phyloP scores from a whole-genome alignment of 2,888 invertebrate species.

The Leptogaster cylindrica region DNA sequence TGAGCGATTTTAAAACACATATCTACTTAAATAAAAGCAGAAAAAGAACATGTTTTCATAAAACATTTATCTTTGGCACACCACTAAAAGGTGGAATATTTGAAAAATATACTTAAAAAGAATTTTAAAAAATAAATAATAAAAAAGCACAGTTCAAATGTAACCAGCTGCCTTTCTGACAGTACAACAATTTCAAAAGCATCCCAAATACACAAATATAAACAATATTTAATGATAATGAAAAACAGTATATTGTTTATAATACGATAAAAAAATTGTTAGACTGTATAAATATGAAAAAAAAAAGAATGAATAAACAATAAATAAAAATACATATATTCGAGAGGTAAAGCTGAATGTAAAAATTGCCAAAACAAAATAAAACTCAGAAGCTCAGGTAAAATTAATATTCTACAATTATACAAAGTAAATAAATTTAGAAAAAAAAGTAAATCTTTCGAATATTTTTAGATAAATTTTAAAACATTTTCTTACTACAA shows the following conservation, averaged over 20 bases:
- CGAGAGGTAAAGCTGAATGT: slow-evolving; percentile 2
- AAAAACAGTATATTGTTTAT: slow-evolving; percentile 31
- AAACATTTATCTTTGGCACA: slow-evolving; percentile 6
- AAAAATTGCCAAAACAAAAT: slow-evolving; percentile 14
- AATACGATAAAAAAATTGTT: slow-evolving; percentile 27
- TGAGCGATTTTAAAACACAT: slow-evolving; percentile 29
- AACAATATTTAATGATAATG: slow-evolving; percentile 31
- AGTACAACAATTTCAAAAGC: slow-evolving; percentile 35
- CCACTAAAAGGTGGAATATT: background rate
- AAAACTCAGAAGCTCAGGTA: slow-evolving; percentile 34
- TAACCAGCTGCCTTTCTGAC: slow-evolving; percentile 37
- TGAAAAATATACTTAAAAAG: slow-evolving; percentile 6
- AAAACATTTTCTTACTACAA: slow-evolving; percentile 30
- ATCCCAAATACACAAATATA: too few relatives aligned
- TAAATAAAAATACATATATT: slow-evolving; percentile 8
- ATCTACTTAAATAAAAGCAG: too few relatives aligned
- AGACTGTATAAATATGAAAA: slow-evolving; percentile 27
- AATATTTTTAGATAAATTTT: slow-evolving; percentile 41
- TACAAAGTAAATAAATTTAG: slow-evolving; percentile 21
- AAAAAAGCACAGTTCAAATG: slow-evolving; percentile 34
- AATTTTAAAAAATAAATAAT: slow-evolving; percentile 1
- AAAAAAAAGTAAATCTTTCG: slow-evolving; percentile 11
- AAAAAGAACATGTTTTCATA: background rate
- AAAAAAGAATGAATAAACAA: slow-evolving; percentile 7
- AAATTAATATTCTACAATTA: slow-evolving; percentile 22